phyloP scores from a whole-genome alignment of 2,113 vertebrate species.

The Cheirogaleus medius region DNA sequence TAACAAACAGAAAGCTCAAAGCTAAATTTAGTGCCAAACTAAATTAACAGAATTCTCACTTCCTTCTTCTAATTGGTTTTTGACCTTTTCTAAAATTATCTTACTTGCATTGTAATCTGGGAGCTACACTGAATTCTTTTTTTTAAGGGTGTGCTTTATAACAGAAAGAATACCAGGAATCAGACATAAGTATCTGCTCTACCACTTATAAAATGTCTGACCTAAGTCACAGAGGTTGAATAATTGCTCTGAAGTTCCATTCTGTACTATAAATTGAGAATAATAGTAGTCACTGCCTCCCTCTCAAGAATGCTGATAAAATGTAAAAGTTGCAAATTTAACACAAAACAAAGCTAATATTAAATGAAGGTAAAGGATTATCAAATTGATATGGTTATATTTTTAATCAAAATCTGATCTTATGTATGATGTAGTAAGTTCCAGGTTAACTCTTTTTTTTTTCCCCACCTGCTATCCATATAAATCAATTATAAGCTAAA shows the following conservation, averaged over 20 bases:
- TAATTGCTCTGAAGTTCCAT: not conserved
- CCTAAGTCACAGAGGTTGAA: not conserved
- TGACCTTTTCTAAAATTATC: conserved; percentile 64
- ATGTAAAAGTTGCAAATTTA: not conserved
- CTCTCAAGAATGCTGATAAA: conserved; percentile 1
- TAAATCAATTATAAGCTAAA: conserved; percentile 4
- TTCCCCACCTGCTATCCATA: not conserved
- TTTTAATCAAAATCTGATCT: conserved; percentile 37
- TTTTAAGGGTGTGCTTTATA: not conserved
- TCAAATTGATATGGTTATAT: not conserved
- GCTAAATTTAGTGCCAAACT: conserved; percentile 54
- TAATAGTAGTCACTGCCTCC: not conserved
- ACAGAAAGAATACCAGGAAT: conserved; percentile 23
- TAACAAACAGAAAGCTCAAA: conserved; percentile 54
- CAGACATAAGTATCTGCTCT: not conserved
- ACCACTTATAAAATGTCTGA: not conserved
- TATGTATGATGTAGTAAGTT: not conserved
- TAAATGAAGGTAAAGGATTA: conserved; percentile 28
- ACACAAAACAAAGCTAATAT: conserved; percentile 18
- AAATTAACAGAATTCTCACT: conserved; percentile 66
- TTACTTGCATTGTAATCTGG: conserved; percentile 25
- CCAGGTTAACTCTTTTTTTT: not conserved
- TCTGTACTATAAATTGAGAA: not conserved
- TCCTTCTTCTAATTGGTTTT: conserved; percentile 45
- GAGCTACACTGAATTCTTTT: conserved; percentile 18